phyloP scores from a whole-genome alignment of 2,888 invertebrate genomes.

The Nycteola revayana region DNA sequence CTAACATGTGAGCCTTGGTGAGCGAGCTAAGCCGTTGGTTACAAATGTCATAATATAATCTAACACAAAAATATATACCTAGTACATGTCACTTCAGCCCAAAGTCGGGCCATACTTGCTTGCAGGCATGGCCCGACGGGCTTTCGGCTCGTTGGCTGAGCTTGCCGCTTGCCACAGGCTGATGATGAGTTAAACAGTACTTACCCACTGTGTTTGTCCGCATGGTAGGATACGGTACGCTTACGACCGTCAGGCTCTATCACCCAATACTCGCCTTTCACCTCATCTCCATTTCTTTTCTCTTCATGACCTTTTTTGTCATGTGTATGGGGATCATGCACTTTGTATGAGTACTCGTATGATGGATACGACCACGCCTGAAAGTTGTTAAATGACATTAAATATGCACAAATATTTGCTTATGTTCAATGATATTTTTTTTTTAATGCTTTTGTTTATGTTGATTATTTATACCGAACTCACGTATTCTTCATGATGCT shows the following conservation, averaged over 20 bases:
- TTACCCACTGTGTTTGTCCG: slow-evolving; percentile 78
- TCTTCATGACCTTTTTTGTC: slow-evolving; percentile 79
- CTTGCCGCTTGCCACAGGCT: no score
- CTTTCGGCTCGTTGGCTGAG: no score
- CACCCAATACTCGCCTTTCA: slow-evolving; percentile 78
- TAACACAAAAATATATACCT: no score
- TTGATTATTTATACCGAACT: slow-evolving; percentile 20
- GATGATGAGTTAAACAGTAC: slow-evolving; percentile 10
- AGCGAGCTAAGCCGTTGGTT: no score
- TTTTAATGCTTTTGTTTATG: background rate
- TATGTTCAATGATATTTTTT: background rate
- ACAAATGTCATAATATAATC: no score
- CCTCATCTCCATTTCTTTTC: slow-evolving; percentile 70
- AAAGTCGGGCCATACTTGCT: no score
- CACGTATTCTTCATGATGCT: slow-evolving; percentile 72
- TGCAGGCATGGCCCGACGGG: no score
- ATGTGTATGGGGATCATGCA: slow-evolving; percentile 79
- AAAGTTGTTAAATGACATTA: no score
- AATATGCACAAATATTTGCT: no score
- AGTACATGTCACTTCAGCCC: no score
- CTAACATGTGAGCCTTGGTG: no score
- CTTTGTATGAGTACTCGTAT: slow-evolving; percentile 80
- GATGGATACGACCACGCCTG: slow-evolving; percentile 72
- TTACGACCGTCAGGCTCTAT: slow-evolving; percentile 77
- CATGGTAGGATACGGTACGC: slow-evolving; percentile 74